Evolutionary conservation across 1,140 invertebrate species (phyloP).

Genomic region (Drosophila kanapiae): DNA sequence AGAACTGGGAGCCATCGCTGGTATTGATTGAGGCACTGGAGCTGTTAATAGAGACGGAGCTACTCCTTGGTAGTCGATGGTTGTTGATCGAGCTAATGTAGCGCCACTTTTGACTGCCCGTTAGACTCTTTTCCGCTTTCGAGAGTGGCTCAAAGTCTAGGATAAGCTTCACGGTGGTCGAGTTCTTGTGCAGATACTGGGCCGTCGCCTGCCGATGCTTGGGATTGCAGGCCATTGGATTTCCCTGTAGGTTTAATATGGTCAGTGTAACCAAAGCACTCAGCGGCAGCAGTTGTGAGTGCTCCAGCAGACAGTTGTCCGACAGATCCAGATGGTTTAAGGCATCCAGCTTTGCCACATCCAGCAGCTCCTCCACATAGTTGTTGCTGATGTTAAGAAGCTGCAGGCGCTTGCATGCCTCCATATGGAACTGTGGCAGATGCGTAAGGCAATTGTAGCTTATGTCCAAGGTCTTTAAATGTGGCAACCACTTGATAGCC

Average conservation of each 20-base stretch:
- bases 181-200: slow-evolving; percentile 87
- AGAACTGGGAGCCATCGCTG: slow-evolving; percentile 57
- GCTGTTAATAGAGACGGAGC: slow-evolving; percentile 62
- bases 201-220: slow-evolving; percentile 87
- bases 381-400: slow-evolving; percentile 87
- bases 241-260: slow-evolving; percentile 87
- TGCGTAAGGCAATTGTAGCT: slow-evolving; percentile 88
- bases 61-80: slow-evolving; percentile 43
- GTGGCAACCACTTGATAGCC: slow-evolving; percentile 86
- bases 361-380: slow-evolving; percentile 86
- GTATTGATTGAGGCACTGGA: slow-evolving; percentile 56
- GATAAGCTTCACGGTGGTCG: slow-evolving; percentile 87
- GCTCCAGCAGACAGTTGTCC: slow-evolving; percentile 88
- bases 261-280: slow-evolving; percentile 86
- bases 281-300: slow-evolving; percentile 86
- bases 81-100: slow-evolving; percentile 42
- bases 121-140: slow-evolving; percentile 86
- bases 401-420: slow-evolving; percentile 86
- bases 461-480: slow-evolving; percentile 88
- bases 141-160: slow-evolving; percentile 86
- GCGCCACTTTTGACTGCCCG: slow-evolving; percentile 78
- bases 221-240: slow-evolving; percentile 88
- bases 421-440: slow-evolving; percentile 87
- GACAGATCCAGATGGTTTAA: slow-evolving; percentile 88
- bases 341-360: slow-evolving; percentile 86